Conservation (phyloP, 92 coral and sea anemone species). For the Bergia puertoricense region DNA sequence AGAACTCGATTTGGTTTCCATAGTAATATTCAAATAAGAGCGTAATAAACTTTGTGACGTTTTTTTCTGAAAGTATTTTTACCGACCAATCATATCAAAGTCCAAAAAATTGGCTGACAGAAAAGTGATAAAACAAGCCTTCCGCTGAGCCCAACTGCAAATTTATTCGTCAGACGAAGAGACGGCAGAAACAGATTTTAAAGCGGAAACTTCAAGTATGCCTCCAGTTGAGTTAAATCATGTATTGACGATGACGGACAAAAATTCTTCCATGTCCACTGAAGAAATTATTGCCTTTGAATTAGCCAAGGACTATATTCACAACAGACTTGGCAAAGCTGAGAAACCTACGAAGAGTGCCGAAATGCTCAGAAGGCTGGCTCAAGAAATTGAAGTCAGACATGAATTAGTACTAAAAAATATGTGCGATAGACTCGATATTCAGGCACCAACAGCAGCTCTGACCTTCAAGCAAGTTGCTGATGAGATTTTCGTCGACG, state of each 20-base stretch:
- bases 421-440: slow-evolving; percentile 74
- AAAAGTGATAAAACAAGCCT: too few species aligned
- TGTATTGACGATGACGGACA: slow-evolving; percentile 31
- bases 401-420: slow-evolving; percentile 80
- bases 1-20: not conserved
- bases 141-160: not conserved
- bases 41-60: not conserved
- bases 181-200: not conserved
- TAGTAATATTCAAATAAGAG: not conserved
- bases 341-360: slow-evolving; percentile 54
- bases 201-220: slow-evolving; percentile 37
- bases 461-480: slow-evolving; percentile 67
- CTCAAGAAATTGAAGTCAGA: slow-evolving; percentile 74
- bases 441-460: slow-evolving; percentile 56
- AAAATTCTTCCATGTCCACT: slow-evolving; percentile 42
- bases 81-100: slow-evolving; percentile 38
- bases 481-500: slow-evolving; percentile 74
- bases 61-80: not conserved
- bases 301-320: slow-evolving; percentile 75
- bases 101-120: not conserved
- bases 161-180: not conserved
- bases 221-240: slow-evolving; percentile 43
- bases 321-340: slow-evolving; percentile 67
- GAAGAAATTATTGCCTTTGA: slow-evolving; percentile 67
- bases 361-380: slow-evolving; percentile 65